phyloP scores from a whole-genome alignment of 2,888 invertebrate genomes.

The Acanthoscelides obtectus region DNA sequence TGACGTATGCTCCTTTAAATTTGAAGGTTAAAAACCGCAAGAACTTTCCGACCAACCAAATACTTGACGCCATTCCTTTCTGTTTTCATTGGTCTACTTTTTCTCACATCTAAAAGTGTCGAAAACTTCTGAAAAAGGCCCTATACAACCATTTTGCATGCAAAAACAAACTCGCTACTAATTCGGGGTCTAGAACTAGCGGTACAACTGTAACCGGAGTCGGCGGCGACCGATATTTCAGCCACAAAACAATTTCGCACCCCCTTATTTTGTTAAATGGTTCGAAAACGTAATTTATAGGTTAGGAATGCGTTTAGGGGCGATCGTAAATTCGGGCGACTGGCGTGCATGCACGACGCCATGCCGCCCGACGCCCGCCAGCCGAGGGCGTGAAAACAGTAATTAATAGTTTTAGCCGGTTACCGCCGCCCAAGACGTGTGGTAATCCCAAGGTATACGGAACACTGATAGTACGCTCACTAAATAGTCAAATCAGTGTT shows the following conservation, averaged over 20 bases:
- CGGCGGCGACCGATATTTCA: background rate
- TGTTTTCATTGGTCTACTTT: no score
- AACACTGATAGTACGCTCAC: no score
- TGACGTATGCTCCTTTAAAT: no score
- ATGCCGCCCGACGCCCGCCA: background rate
- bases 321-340: constrained; percentile 5
- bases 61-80: no score
- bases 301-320: constrained; percentile 7
- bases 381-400: background rate
- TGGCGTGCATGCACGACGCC: background rate
- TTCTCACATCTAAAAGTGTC: no score
- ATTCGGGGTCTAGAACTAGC: background rate
- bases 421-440: background rate
- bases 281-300: constrained; percentile 34
- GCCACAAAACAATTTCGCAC: constrained; percentile 13
- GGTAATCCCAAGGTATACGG: no score
- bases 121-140: background rate
- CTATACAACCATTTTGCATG: no score
- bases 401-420: background rate
- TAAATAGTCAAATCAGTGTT: no score
- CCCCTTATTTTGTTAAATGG: constrained; percentile 34
- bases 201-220: background rate
- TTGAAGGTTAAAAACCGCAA: no score
- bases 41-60: no score
- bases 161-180: background rate